Evolutionary conservation across 2,888 invertebrate genomes (phyloP).

Genomic region (Parnassius orleans): DNA sequence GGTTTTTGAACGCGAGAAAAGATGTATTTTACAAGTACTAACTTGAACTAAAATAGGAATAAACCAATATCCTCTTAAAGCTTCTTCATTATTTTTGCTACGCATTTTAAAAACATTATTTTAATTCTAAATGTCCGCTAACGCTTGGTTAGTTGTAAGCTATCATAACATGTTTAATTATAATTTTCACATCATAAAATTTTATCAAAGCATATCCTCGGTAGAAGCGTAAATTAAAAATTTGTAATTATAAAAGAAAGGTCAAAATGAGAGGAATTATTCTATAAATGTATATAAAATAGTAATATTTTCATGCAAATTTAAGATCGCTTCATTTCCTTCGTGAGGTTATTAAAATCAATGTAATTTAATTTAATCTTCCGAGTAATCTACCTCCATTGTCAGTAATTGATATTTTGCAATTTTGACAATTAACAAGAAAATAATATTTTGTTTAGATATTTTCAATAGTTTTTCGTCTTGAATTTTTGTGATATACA

Average conservation of each 20-base stretch:
- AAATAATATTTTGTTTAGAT: neutral
- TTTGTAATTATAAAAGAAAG: conserved; percentile 70
- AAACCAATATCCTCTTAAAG: conserved; percentile 27
- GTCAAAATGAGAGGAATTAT: conserved; percentile 80
- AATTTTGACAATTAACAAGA: neutral
- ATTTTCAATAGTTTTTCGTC: conserved; percentile 1
- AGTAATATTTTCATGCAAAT: conserved; percentile 54
- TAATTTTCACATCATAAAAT: conserved; percentile 32
- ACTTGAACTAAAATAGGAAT: conserved; percentile 33
- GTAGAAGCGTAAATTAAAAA: conserved; percentile 53
- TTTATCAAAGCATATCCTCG: conserved; percentile 66
- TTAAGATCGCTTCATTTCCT: conserved; percentile 31
- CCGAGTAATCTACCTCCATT: conserved; percentile 48
- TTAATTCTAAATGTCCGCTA: conserved; percentile 42
- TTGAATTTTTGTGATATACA: conserved; percentile 55
- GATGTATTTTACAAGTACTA: conserved; percentile 36
- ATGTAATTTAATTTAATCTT: conserved; percentile 37
- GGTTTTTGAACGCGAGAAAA: conserved; percentile 46
- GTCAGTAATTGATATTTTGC: neutral
- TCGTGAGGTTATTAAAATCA: conserved; percentile 38
- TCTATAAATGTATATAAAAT: conserved; percentile 73
- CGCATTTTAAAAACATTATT: conserved; percentile 48
- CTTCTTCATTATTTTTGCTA: conserved; percentile 68
- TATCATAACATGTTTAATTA: conserved; percentile 27
- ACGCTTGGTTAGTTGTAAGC: conserved; percentile 43